A percentile compares a stretch with the other conserved stretches of the same genome.
Evolutionary conservation across 53 echinoderm and acorn worm genomes (phyloP).

Genomic region (Crossaster papposus): DNA sequence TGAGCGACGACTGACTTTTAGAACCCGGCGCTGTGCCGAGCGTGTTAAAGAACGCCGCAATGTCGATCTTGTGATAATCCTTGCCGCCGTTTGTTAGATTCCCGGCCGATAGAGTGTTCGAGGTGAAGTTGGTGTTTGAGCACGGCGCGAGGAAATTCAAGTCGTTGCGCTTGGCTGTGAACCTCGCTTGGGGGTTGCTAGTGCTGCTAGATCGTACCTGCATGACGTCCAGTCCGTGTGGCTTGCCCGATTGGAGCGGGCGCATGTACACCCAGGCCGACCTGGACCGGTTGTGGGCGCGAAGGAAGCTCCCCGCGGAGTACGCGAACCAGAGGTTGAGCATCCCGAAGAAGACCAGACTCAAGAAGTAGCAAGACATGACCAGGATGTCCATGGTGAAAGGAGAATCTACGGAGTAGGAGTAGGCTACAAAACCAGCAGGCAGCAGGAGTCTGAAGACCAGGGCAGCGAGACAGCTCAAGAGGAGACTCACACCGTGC

Average conservation of each 20-base stretch:
- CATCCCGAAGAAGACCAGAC: conserved; percentile 76
- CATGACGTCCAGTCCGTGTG: conserved; percentile 43
- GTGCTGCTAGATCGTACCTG: not conserved
- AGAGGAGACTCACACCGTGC: conserved; percentile 44
- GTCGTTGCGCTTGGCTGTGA: conserved; percentile 54
- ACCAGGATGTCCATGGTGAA: conserved; percentile 79
- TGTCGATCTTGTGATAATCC: conserved; percentile 49
- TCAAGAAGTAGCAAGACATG: conserved; percentile 76
- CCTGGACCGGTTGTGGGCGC: conserved; percentile 19
- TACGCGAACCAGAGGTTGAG: conserved; percentile 73
- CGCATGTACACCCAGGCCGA: conserved; percentile 43
- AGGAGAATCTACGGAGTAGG: conserved; percentile 51
- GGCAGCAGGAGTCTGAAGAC: conserved; percentile 65
- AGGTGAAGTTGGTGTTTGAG: conserved; percentile 74
- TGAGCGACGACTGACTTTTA: not conserved
- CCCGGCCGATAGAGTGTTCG: conserved; percentile 13
- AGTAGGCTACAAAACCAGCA: conserved; percentile 42
- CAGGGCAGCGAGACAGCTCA: conserved; percentile 50
- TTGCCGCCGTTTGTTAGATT: conserved; percentile 12
- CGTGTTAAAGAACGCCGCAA: conserved; percentile 33
- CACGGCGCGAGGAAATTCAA: conserved; percentile 61
- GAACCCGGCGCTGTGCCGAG: not conserved
- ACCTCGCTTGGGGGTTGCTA: not conserved
- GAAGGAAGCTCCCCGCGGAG: conserved; percentile 46
- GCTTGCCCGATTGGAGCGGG: conserved; percentile 43